Conservation (phyloP, 1,140 invertebrate genomes). For the Tyrophagus putrescentiae region DNA sequence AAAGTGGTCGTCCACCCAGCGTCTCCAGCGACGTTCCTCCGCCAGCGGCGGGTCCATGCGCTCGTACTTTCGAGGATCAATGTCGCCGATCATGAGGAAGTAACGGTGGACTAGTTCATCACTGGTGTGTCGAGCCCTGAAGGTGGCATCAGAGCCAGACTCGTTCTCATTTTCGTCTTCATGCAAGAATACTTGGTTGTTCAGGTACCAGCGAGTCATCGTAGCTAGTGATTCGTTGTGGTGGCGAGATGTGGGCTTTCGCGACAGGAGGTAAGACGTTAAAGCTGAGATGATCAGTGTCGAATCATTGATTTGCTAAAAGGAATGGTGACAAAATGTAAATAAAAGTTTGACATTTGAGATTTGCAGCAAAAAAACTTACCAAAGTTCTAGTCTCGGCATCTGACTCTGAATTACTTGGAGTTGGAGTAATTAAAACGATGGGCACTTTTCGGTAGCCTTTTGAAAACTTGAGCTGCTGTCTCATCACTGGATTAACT, state of each 20-base stretch:
- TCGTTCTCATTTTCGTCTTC: slow-evolving; percentile 39
- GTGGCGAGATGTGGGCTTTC: slow-evolving; percentile 28
- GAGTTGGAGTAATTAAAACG: slow-evolving; percentile 50
- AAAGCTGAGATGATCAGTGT: slow-evolving; percentile 81
- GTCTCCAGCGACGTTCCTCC: slow-evolving; percentile 80
- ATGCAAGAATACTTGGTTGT: slow-evolving; percentile 43
- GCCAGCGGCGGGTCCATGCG: background rate
- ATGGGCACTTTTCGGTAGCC: slow-evolving; percentile 89
- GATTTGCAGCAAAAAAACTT: background rate
- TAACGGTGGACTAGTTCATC: slow-evolving; percentile 81
- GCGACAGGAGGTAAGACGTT: slow-evolving; percentile 56
- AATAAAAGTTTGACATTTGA: background rate
- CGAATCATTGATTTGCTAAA: slow-evolving; percentile 80
- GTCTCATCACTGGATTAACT: slow-evolving; percentile 79
- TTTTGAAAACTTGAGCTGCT: slow-evolving; percentile 78
- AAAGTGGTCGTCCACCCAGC: slow-evolving; percentile 66
- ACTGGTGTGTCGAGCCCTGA: slow-evolving; percentile 32
- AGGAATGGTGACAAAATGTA: background rate
- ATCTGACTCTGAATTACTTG: background rate
- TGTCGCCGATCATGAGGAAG: slow-evolving; percentile 69
- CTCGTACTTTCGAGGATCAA: slow-evolving; percentile 21
- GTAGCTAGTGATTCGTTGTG: slow-evolving; percentile 31
- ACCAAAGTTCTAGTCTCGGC: slow-evolving; percentile 1
- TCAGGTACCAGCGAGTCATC: slow-evolving; percentile 55
- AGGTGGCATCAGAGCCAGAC: background rate